Evolutionary conservation across 1,140 invertebrate species (phyloP), one percentile per base, ranked within the genome.

Genomic region (Planococcus citri): DNA sequence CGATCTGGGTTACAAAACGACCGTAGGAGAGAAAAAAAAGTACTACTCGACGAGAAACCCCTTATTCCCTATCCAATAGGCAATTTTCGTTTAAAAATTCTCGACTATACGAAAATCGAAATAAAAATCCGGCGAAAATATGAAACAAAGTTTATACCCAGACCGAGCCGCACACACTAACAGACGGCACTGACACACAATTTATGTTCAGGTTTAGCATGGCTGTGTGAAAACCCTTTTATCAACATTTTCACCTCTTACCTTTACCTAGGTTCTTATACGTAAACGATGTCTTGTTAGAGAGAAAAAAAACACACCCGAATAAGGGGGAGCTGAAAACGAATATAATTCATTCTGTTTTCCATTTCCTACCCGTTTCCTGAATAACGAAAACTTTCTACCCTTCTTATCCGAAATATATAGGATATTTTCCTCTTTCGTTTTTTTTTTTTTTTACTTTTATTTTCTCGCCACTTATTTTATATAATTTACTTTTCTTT

Each of bases 351-450:
- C 41, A 51, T 51, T 20, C 41, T 51, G 41, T 51, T 51, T 51
- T 51, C 41, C 41, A 51, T 51, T 51, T 51, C 41, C 41, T 51
- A 51, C 41, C 41, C 41, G 41, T 51, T 51, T 51, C 41, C 41
- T 51, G 41, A 20, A 51, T 51, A 51, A 51, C 41, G 41, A 6
- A 51, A 51, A 51, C 41, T 51, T 51, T 51, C 41, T n/a, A 51
- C 41, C 41, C 41, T 51, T 37, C 33, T 37, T 51, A 51, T 51
- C 41, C 41, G n/a, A 6, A 51, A 51, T 51, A 51, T 51, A 51
- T 51, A 51, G 41, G 41, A 17, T 51, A 51, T 51, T 51, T 51
- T 51, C 41, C 41, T 51, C 41, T 51, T 6, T 6, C 41, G 33
- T 14, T 8, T 6, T 14, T 14, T 37, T 37, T 51, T 51, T 51